Evolutionary conservation across 1,140 invertebrate species (phyloP).

Genomic region (Bombus breviceps): DNA sequence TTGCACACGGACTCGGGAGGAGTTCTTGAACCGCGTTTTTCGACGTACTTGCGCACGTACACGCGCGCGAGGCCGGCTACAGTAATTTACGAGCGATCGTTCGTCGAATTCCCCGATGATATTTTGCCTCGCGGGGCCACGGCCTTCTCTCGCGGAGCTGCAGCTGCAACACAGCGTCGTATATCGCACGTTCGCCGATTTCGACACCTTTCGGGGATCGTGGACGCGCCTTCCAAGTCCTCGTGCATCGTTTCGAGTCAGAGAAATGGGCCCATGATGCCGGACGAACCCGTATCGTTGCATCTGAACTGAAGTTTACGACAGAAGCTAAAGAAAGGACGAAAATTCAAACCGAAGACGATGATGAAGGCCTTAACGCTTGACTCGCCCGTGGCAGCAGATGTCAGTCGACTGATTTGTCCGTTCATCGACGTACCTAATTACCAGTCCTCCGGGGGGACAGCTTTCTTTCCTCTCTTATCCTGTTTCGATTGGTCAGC

Average conservation of each 20-base stretch:
- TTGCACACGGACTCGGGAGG: background rate
- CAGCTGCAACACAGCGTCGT: conserved; percentile 47
- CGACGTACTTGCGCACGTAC: conserved; percentile 11
- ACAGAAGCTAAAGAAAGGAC: background rate
- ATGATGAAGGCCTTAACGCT: background rate
- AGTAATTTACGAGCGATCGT: conserved; percentile 74
- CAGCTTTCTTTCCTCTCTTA: background rate
- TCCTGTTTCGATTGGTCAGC: background rate
- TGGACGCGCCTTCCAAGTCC: conserved; percentile 8
- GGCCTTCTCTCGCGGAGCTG: conserved; percentile 22
- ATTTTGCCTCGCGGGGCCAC: conserved; percentile 69
- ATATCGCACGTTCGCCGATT: conserved; percentile 56
- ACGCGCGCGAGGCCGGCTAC: conserved; percentile 14
- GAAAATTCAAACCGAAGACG: background rate
- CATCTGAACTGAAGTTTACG: background rate
- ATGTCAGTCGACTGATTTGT: conserved; percentile 29
- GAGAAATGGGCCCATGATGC: background rate
- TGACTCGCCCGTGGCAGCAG: background rate
- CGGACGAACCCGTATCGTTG: too few species aligned
- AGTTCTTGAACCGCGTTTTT: conserved; percentile 51
- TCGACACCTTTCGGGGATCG: conserved; percentile 60
- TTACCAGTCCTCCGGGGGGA: background rate
- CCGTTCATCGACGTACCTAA: conserved; percentile 10
- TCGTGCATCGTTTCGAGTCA: background rate
- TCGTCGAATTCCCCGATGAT: conserved; percentile 72